These are phyloP conservation scores for Diarsia rubi DNA, from an alignment of 2,888 invertebrate species.

Conservation along the genomic window DNA sequence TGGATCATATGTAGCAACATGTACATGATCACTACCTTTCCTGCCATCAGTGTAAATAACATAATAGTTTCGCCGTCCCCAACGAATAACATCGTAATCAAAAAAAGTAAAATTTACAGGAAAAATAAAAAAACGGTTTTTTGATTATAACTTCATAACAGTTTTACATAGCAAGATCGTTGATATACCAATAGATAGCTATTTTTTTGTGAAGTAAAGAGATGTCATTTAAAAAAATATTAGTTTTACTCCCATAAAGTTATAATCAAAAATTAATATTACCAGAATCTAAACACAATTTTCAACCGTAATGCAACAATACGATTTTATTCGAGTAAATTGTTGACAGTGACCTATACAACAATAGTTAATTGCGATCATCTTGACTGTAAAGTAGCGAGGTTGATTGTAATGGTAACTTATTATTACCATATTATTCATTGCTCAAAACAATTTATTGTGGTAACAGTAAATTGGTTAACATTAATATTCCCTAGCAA, in stretches of 20 bases:
- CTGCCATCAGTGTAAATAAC: too few relatives aligned
- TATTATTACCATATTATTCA: neutral
- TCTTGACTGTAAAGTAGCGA: neutral
- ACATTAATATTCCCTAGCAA: neutral
- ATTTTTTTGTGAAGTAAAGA: neutral
- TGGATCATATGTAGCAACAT: too few relatives aligned
- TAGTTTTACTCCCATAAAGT: neutral
- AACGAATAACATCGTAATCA: neutral
- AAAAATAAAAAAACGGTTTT: neutral
- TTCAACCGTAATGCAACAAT: neutral
- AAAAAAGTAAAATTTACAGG: neutral
- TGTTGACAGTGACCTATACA: neutral
- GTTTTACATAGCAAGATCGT: neutral
- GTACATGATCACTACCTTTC: too few relatives aligned
- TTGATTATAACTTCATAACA: neutral
- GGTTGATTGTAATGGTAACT: neutral
- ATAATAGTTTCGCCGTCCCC: neutral
- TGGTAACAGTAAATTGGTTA: neutral
- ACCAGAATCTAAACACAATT: neutral
- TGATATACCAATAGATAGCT: neutral
- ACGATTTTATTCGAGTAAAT: slow-evolving; percentile 3
- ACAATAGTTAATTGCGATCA: neutral
- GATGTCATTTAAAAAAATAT: neutral
- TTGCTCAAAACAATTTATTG: neutral
- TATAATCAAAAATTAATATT: neutral